A percentile compares a stretch with the other conserved stretches of the same genome.
These are phyloP conservation scores for Riptortus pedestris DNA, from an alignment of 1,140 invertebrate genomes.

Conservation along the genomic window DNA sequence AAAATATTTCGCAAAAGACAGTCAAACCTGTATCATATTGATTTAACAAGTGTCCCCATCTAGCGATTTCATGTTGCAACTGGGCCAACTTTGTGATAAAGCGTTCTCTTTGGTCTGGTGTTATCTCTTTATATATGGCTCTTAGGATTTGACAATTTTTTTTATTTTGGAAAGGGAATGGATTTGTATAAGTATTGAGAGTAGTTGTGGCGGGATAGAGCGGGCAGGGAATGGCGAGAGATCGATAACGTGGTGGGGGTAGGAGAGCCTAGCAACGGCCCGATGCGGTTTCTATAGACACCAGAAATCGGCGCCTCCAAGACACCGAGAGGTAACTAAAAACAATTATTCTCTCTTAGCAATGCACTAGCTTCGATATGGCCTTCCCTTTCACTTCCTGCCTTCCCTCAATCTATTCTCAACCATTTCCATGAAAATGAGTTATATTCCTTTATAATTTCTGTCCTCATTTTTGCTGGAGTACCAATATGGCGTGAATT, in stretches of 20 bases:
- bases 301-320: constrained; percentile 12
- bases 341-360: constrained; percentile 5
- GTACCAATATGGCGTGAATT: constrained; percentile 1
- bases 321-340: constrained; percentile 3
- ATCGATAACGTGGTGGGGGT: constrained; percentile 8
- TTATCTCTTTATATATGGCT: background rate
- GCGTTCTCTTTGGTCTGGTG: background rate
- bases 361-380: background rate
- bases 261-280: constrained; percentile 17
- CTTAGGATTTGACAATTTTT: background rate
- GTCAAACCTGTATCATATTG: constrained; percentile 11
- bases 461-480: too few species aligned
- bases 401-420: background rate
- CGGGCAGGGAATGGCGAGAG: background rate
- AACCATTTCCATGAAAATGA: background rate
- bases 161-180: background rate
- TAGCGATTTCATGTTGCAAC: constrained; percentile 5
- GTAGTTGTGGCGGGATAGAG: background rate
- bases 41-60: constrained; percentile 12
- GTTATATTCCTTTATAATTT: background rate
- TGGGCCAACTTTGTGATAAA: constrained; percentile 1
- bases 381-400: background rate
- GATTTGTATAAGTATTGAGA: background rate
- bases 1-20: background rate
- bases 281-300: constrained; percentile 19